A percentile compares a stretch with the other conserved stretches of the same genome.
Evolutionary conservation across 2,113 vertebrate genomes (phyloP).

Genomic region (Tetraodon nigroviridis): DNA sequence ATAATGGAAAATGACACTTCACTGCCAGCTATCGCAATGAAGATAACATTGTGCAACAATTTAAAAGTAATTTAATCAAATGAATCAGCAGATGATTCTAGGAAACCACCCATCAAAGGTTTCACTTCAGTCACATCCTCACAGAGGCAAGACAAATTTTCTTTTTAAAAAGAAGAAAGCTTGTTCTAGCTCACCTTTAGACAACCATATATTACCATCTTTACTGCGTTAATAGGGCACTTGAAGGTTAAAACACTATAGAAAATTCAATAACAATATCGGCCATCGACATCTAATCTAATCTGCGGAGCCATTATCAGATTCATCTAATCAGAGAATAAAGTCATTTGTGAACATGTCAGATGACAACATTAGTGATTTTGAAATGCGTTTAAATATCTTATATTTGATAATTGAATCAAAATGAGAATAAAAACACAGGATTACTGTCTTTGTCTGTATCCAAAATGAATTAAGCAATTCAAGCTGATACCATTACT

Average conservation of each 20-base stretch:
- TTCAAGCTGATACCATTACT: background rate
- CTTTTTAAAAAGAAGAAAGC: background rate
- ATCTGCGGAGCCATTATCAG: too few relatives aligned
- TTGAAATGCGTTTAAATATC: too few relatives aligned
- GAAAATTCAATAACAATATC: background rate
- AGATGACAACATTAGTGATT: too few relatives aligned
- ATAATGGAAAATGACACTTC: constrained; percentile 7
- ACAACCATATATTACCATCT: too few relatives aligned
- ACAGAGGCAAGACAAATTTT: background rate
- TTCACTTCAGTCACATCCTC: background rate
- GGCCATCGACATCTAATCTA: background rate
- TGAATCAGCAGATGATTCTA: constrained; percentile 12
- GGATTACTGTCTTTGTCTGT: too few relatives aligned
- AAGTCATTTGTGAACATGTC: too few relatives aligned
- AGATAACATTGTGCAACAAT: constrained; percentile 9
- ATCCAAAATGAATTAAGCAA: too few relatives aligned
- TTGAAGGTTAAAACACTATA: background rate
- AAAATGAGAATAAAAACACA: too few relatives aligned
- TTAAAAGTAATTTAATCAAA: constrained; percentile 6
- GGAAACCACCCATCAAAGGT: constrained; percentile 1
- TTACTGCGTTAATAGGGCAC: too few relatives aligned
- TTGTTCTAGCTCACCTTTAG: background rate
- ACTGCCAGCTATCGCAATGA: background rate
- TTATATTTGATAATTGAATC: too few relatives aligned
- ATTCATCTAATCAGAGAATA: too few relatives aligned